These are phyloP conservation scores for Antheraea mylitta DNA, from an alignment of 1,140 invertebrate species.

Conservation along the genomic window DNA sequence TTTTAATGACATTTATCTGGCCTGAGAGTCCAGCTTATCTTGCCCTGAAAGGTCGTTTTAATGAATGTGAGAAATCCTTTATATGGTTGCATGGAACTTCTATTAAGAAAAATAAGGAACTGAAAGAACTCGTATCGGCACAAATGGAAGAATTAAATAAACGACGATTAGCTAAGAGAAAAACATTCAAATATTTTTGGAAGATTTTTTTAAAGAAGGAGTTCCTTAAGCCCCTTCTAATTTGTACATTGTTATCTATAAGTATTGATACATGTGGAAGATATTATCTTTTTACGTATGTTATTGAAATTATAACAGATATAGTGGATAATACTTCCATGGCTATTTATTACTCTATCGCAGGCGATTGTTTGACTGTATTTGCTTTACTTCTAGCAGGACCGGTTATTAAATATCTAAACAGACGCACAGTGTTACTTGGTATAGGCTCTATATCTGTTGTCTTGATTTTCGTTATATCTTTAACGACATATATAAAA, in stretches of 20 bases:
- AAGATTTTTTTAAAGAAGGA: slow-evolving; percentile 1
- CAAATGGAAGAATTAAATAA: slow-evolving; percentile 15
- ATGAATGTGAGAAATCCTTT: slow-evolving; percentile 28
- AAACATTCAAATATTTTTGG: slow-evolving; percentile 4
- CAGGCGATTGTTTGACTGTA: background rate
- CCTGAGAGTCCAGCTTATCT: slow-evolving; percentile 44
- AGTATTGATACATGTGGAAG: background rate
- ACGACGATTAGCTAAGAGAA: background rate
- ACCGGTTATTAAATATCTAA: background rate
- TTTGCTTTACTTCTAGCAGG: background rate
- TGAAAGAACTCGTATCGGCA: slow-evolving; percentile 24
- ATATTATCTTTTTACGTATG: background rate
- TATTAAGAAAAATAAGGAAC: slow-evolving; percentile 21
- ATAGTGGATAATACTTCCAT: background rate
- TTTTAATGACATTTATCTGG: slow-evolving; percentile 33
- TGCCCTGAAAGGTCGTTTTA: slow-evolving; percentile 35
- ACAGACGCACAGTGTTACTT: background rate
- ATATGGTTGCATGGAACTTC: slow-evolving; percentile 34
- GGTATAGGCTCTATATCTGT: background rate
- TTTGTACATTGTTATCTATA: background rate
- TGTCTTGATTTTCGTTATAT: background rate
- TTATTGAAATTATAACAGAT: background rate
- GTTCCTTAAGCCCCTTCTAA: background rate
- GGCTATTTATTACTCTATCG: background rate
- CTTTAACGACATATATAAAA: background rate